phyloP scores from a whole-genome alignment of 35 echinoderm and acorn worm genomes.

The Apostichopus californicus region DNA sequence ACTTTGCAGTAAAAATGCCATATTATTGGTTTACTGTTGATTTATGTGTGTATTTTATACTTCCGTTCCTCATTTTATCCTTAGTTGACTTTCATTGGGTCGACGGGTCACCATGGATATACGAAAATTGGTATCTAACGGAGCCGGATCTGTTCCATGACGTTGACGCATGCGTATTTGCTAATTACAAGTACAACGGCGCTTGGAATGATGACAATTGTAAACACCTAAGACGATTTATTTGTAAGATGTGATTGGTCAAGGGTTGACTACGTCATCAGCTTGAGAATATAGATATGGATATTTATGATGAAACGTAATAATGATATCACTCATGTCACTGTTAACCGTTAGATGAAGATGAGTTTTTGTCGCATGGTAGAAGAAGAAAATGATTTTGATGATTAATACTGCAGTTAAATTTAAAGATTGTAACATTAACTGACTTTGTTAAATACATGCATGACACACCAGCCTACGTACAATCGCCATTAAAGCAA shows the following conservation, averaged over 20 bases:
- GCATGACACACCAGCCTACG: too few relatives aligned
- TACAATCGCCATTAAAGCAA: too few relatives aligned
- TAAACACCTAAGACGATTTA: not conserved
- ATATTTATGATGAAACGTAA: not conserved
- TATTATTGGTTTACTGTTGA: too few relatives aligned
- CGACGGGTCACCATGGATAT: slow-evolving; percentile 15
- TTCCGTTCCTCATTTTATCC: too few relatives aligned
- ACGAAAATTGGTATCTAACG: slow-evolving; percentile 36
- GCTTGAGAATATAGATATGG: not conserved
- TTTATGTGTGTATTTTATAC: too few relatives aligned
- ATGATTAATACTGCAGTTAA: too few relatives aligned
- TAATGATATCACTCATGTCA: not conserved
- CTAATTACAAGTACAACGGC: slow-evolving; percentile 6
- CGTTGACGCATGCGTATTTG: slow-evolving; percentile 2
- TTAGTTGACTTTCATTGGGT: slow-evolving; percentile 6
- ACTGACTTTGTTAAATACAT: too few relatives aligned
- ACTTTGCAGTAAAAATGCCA: too few relatives aligned
- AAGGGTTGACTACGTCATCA: not conserved
- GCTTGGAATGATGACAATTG: slow-evolving; percentile 29
- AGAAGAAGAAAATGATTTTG: too few relatives aligned
- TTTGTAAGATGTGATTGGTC: slow-evolving; percentile 2
- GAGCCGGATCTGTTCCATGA: slow-evolving; percentile 18
- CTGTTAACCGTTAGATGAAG: too few relatives aligned
- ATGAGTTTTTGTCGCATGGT: too few relatives aligned
- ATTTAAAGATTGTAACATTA: too few relatives aligned